phyloP scores from a whole-genome alignment of 2,113 vertebrate species.

The Columba livia region DNA sequence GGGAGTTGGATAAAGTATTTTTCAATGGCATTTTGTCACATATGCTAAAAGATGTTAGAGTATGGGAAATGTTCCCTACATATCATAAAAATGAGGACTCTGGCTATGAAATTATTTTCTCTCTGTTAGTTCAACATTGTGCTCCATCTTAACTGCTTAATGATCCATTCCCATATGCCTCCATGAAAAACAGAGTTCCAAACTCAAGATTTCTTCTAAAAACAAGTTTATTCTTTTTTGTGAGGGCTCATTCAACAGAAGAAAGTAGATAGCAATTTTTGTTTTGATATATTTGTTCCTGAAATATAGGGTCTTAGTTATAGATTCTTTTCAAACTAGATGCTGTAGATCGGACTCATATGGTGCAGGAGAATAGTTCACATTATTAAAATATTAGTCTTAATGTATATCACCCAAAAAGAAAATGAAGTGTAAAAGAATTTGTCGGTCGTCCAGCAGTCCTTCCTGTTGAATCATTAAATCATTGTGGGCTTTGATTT shows the following conservation, averaged over 20 bases:
- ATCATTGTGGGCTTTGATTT: neutral
- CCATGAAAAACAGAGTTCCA: neutral
- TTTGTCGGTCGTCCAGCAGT: neutral
- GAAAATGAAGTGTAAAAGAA: conserved; percentile 7
- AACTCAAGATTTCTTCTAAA: neutral
- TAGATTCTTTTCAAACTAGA: neutral
- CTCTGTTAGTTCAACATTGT: neutral
- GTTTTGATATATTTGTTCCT: neutral
- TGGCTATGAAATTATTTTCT: neutral
- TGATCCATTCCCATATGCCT: neutral
- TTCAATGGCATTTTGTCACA: neutral
- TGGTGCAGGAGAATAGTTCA: neutral
- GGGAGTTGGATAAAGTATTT: neutral
- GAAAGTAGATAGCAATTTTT: neutral
- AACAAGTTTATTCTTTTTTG: neutral
- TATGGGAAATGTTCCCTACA: neutral
- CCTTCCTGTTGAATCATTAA: neutral
- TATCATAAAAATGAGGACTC: neutral
- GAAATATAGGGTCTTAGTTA: neutral
- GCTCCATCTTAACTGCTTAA: neutral
- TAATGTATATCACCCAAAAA: neutral
- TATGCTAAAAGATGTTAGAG: neutral
- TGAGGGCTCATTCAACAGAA: neutral
- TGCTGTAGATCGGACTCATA: neutral
- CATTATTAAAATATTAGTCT: neutral